Conservation (phyloP, 2,888 invertebrate species). For the Epinotia nisella region DNA sequence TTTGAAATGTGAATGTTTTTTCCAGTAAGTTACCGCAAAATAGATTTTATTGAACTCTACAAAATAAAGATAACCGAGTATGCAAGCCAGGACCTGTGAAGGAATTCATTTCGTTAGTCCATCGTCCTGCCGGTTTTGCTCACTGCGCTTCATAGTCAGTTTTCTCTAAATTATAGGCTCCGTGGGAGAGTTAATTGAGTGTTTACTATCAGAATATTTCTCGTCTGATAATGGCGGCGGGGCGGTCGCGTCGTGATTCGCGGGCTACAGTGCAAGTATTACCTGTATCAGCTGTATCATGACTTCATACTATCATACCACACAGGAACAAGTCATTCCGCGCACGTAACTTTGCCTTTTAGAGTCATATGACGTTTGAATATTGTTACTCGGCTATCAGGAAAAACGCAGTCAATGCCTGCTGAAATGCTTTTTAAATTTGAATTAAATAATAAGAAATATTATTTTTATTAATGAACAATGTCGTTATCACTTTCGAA, state of each 20-base stretch:
- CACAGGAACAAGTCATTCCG: neutral
- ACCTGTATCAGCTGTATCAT: neutral
- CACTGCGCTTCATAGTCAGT: slow-evolving; percentile 20
- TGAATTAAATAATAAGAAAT: too few species aligned
- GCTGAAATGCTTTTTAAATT: too few species aligned
- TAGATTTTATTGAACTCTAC: neutral
- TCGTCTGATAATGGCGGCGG: slow-evolving; percentile 60
- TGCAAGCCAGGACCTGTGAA: neutral
- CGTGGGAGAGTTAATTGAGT: slow-evolving; percentile 67
- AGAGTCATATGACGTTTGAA: neutral
- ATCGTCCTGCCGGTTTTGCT: neutral
- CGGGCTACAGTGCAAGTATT: slow-evolving; percentile 23
- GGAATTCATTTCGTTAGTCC: neutral
- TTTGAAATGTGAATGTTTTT: neutral
- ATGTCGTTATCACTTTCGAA: too few species aligned
- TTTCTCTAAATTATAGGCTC: slow-evolving; percentile 63
- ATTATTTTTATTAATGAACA: too few species aligned
- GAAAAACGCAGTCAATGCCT: too few species aligned
- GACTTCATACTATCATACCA: neutral
- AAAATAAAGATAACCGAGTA: neutral
- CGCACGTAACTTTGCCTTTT: neutral
- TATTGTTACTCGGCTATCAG: neutral
- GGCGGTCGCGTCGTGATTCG: slow-evolving; percentile 65
- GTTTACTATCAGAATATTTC: slow-evolving; percentile 66
- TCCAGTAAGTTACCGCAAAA: neutral